Base-by-base conservation (phyloP, 2,888 invertebrate species). In the Drosophila kuntzei region DNA sequence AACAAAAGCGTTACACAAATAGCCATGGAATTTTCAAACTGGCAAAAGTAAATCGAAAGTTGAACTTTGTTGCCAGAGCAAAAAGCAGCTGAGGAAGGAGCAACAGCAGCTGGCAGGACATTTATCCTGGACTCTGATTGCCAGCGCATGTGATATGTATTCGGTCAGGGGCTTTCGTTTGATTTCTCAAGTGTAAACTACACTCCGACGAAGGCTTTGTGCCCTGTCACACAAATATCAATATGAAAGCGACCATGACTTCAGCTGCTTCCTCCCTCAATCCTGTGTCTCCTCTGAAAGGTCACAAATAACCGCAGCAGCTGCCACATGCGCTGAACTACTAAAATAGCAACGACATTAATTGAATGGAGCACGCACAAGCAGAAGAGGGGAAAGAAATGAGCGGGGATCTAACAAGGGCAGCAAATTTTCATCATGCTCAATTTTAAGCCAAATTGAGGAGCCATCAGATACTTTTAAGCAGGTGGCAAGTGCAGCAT, bases 131-230 rank as follows among this genome's bases (percentile, higher is more conserved):
- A 22, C 46, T 61, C 57, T 63, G 79, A 76, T 72, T 76, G 76
- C 75, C 66, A 65, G 57, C 57, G 53, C 22, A 54, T 44, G 66
- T 61, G 65, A 59, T 67, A 73, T 67, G 62, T 72, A 62, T 59
- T 41, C 37, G 73, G 58, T 66, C 29, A 41, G 73, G 67, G 80
- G 70, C 65, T 83, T 87, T 74, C 69, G 72, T 89, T 83, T 83
- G 83, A 83, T 83, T 83, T 83, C 89, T 84, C 83, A 84, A 81
- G 83, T 89, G 83, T 87, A 83, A 83, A 84, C 84, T 74, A 55
- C 47, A 59, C 66, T 60, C 44, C 44, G 54, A 57, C 68, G 43
- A 51, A 59, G 62, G 68, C 67, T 76, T 70, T 67, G 58, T 65
- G 46, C 60, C 64, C 65, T 74, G 83, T 77, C 84, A 74, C 70